Base-by-base conservation (phyloP, 2,888 invertebrate species). In the Diogma glabrata region DNA sequence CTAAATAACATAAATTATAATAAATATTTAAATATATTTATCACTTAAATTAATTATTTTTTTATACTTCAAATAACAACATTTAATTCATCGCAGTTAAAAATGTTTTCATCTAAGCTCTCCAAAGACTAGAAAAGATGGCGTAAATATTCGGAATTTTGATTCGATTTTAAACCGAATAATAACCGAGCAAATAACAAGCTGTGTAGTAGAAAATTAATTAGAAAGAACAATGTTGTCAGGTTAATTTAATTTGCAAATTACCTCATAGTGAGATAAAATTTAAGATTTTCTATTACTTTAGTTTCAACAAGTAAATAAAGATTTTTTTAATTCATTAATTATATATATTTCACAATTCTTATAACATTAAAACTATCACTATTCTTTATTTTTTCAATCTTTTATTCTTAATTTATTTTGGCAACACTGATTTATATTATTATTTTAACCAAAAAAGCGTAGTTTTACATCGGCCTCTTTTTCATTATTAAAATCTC, bases 11-110 rank as follows among this genome's bases (percentile, higher is more conserved):
- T 22, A 17, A 47, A 51, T 51, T 30, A 47, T 17, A 19, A 43
- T 43, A 40, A 24, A 22, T 22, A 23, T 40, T 43, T 50, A 50
- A 40, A 22, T 43, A 22, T 38, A 20, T 22, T 22, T 43, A 22
- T 43, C 43, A 43, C 43, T 22, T 43, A 14, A 22, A 3, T 22
- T 22, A 43, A 12, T 22, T 12, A 43, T 67, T 72, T 67, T 75
- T 72, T 73, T 75, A 72, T 75, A 75, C 74, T 74, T 72, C 73
- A 74, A 75, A 77, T 75, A 74, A 75, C 75, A 74, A 76, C 78
- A 78, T 79, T 78, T 77, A 78, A 80, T 82, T 83, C 82, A 83
- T 83, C 83, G 83, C 84, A 85, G 82, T n/a, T 84, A 86, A 84
- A 86, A 86, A 85, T 30, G 48, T 48, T 48, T 48, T 48, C 48